Evolutionary conservation across 35 echinoderm and acorn worm genomes (phyloP).

Genomic region (Patiria miniata): DNA sequence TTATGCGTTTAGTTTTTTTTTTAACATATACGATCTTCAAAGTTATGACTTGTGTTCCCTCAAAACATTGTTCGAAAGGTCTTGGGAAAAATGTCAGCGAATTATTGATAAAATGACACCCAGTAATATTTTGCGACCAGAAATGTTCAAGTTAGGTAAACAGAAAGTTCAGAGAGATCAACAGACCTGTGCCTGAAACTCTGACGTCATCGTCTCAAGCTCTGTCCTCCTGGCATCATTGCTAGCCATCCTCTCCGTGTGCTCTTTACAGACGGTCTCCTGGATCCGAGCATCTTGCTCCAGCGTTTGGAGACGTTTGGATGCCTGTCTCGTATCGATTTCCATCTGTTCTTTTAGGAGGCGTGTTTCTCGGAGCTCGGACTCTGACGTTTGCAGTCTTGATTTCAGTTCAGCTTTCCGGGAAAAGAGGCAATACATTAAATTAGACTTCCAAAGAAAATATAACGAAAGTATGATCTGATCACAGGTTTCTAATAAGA

Average conservation of each 20-base stretch:
- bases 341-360: neutral
- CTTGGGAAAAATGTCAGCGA: too few species aligned
- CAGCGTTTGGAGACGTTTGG: constrained; percentile 5
- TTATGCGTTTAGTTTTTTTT: too few species aligned
- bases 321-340: neutral
- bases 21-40: too few species aligned
- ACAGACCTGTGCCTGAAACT: neutral
- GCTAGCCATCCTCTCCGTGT: neutral
- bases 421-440: neutral
- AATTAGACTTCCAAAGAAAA: too few species aligned
- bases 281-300: neutral
- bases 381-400: neutral
- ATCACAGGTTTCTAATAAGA: too few species aligned
- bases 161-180: too few species aligned
- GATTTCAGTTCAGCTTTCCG: neutral
- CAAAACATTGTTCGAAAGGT: too few species aligned
- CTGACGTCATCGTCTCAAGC: constrained; percentile 6
- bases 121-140: too few species aligned
- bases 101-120: too few species aligned
- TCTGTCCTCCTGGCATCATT: neutral
- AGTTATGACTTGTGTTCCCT: too few species aligned
- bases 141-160: too few species aligned
- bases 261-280: constrained; percentile 12
- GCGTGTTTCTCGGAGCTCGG: neutral
- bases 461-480: too few species aligned